Conservation (phyloP, 2,888 invertebrate genomes). For the Drosophila neutralis region DNA sequence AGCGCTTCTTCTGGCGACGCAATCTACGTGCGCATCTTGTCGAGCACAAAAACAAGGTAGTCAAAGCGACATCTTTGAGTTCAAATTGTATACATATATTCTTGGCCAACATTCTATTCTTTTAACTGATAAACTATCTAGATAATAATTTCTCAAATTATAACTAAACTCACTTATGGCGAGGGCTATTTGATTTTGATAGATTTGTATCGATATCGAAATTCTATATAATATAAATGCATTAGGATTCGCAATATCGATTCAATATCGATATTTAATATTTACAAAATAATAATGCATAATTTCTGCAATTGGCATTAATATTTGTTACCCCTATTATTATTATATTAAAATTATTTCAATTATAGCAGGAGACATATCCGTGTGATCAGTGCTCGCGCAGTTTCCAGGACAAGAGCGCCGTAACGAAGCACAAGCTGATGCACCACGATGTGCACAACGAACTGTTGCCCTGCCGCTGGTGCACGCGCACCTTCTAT, state of each 20-base stretch:
- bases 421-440: constrained; percentile 76
- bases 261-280: background rate
- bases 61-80: background rate
- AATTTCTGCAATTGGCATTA: background rate
- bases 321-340: background rate
- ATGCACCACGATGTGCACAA: constrained; percentile 69
- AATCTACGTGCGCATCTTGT: constrained; percentile 80
- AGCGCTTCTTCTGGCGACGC: constrained; percentile 83
- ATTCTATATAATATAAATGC: background rate
- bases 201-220: background rate
- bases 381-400: constrained; percentile 73
- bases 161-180: background rate
- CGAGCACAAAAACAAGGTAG: constrained; percentile 67
- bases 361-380: constrained; percentile 63
- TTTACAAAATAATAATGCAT: background rate
- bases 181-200: background rate
- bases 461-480: constrained; percentile 77
- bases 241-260: background rate
- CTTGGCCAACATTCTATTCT: background rate
- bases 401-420: constrained; percentile 74
- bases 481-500: constrained; percentile 81
- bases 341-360: background rate
- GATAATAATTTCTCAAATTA: background rate
- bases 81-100: background rate
- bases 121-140: background rate